Percentiles rank a stretch among this genome's conserved stretches.
Conservation (phyloP, 1,140 invertebrate genomes). For the Bombus polaris region DNA sequence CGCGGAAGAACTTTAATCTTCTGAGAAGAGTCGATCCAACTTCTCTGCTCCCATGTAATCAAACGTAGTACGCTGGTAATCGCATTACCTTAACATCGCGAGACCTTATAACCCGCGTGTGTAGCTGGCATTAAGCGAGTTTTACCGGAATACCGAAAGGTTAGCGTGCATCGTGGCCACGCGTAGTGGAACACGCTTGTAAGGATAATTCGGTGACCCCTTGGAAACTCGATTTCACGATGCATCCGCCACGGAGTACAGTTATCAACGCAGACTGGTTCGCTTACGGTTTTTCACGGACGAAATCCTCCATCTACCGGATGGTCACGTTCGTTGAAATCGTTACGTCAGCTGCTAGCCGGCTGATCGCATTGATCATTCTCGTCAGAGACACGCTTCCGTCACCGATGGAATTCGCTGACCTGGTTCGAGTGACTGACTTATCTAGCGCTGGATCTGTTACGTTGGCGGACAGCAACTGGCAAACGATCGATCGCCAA, state of each 20-base stretch:
- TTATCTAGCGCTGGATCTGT: conserved; percentile 1
- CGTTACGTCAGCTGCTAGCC: background rate
- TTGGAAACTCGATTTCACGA: conserved; percentile 13
- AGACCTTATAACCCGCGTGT: background rate
- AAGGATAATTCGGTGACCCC: conserved; percentile 11
- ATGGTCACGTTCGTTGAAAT: background rate
- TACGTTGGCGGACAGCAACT: background rate
- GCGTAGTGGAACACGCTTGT: background rate
- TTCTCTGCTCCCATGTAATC: background rate
- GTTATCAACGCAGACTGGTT: background rate
- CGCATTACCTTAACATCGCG: background rate
- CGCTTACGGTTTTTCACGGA: background rate
- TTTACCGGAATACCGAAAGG: background rate
- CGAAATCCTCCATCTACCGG: background rate
- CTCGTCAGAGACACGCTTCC: conserved; percentile 13
- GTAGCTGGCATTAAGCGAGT: conserved; percentile 1
- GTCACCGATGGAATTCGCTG: conserved; percentile 24
- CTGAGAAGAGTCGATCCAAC: background rate
- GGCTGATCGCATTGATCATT: background rate
- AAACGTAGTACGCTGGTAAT: background rate
- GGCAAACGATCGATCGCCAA: background rate
- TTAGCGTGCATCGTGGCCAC: background rate
- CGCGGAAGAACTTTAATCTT: background rate
- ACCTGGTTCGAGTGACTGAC: conserved; percentile 6
- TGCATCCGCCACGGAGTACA: background rate